Conservation (phyloP, 2,888 invertebrate species). For the Sinhomidia bicolor region DNA sequence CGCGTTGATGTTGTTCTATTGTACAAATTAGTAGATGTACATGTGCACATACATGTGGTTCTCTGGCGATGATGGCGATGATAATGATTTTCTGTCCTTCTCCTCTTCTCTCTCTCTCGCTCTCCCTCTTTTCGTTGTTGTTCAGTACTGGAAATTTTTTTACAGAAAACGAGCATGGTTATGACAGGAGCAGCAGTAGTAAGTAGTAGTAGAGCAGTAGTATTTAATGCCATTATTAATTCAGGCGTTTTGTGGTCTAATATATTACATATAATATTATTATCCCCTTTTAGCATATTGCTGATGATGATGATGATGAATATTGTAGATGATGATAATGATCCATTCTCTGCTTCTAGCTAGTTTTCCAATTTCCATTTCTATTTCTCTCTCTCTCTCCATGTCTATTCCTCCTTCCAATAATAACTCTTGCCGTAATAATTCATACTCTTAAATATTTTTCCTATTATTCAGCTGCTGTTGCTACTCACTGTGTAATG, state of each 20-base stretch:
- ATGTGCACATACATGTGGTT: background rate
- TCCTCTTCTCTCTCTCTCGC: background rate
- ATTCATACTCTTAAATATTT: constrained; percentile 19
- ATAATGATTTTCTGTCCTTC: background rate
- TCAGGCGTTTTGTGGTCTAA: constrained; percentile 62
- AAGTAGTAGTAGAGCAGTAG: too few relatives aligned
- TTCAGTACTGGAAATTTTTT: background rate
- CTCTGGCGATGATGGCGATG: background rate
- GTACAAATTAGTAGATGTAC: background rate
- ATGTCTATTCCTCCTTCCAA: background rate
- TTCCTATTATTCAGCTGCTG: constrained; percentile 35
- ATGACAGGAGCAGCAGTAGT: constrained; percentile 38
- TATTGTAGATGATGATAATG: too few relatives aligned
- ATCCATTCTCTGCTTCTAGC: background rate
- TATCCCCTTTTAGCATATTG: background rate
- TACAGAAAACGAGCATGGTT: background rate
- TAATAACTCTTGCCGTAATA: too few relatives aligned
- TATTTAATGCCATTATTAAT: constrained; percentile 61
- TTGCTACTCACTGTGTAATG: constrained; percentile 9
- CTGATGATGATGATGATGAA: background rate
- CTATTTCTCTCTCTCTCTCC: background rate
- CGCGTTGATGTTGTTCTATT: background rate
- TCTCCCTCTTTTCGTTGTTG: background rate
- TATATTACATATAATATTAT: background rate
- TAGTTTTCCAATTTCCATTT: background rate